phyloP scores from a whole-genome alignment of 1,140 invertebrate species.

The Bilobella aurantiaca region DNA sequence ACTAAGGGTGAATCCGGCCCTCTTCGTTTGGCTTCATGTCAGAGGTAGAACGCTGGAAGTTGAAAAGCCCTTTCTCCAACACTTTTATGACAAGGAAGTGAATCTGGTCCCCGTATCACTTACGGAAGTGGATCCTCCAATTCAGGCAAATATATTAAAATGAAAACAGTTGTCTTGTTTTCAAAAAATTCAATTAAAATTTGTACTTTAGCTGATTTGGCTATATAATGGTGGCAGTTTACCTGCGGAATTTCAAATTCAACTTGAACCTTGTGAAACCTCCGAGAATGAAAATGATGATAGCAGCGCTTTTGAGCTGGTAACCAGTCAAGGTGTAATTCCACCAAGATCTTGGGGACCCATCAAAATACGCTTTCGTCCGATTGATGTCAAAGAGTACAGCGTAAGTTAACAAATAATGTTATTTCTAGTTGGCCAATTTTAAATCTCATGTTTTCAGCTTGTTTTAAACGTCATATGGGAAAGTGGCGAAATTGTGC shows the following conservation, averaged over 20 bases:
- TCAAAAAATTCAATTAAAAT: background rate
- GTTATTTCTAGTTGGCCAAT: background rate
- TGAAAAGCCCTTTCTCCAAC: slow-evolving; percentile 1
- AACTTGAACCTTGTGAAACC: slow-evolving; percentile 13
- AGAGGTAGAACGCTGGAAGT: slow-evolving; percentile 6
- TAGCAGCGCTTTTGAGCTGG: background rate
- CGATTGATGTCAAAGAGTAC: slow-evolving; percentile 6
- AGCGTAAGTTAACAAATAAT: slow-evolving; percentile 1
- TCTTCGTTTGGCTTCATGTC: slow-evolving; percentile 14
- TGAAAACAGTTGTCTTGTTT: background rate
- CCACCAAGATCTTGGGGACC: slow-evolving; percentile 2
- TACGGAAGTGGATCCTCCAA: slow-evolving; percentile 10
- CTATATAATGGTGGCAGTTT: slow-evolving; percentile 13
- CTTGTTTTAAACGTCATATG: background rate
- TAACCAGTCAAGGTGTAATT: slow-evolving; percentile 7
- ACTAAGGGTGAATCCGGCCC: background rate
- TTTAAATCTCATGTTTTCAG: background rate
- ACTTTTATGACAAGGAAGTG: slow-evolving; percentile 1
- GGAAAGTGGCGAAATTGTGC: background rate
- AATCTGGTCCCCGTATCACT: slow-evolving; percentile 4
- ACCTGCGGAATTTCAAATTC: background rate
- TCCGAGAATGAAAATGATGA: slow-evolving; percentile 12
- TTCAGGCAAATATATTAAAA: slow-evolving; percentile 4
- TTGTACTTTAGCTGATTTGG: slow-evolving; percentile 10
- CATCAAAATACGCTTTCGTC: slow-evolving; percentile 9